These are phyloP conservation scores for Xestoiulus laeticollis DNA, from an alignment of 2,888 invertebrate genomes.

Conservation along the genomic window DNA sequence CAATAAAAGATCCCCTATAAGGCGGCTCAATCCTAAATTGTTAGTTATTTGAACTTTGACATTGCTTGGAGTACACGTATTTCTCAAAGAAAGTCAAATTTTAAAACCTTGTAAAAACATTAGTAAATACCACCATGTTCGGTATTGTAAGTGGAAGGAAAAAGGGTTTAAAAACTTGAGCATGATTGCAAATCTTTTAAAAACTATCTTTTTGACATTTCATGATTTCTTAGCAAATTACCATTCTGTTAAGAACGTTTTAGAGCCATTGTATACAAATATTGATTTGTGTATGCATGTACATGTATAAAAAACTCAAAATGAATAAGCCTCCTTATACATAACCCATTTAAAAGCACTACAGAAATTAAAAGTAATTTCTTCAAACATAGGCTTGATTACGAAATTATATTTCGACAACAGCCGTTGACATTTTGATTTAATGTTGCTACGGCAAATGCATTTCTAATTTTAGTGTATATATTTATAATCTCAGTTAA, in stretches of 20 bases:
- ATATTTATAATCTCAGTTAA: background rate
- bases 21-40: background rate
- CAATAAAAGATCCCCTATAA: background rate
- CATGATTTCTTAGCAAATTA: background rate
- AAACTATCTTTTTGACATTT: background rate
- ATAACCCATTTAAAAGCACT: background rate
- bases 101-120: background rate
- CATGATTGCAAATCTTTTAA: no score
- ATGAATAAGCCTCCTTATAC: no score
- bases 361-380: background rate
- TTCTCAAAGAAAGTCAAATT: background rate
- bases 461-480: constrained; percentile 1
- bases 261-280: no score
- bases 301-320: no score
- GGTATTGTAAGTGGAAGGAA: background rate
- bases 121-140: background rate
- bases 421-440: constrained; percentile 8
- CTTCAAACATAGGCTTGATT: background rate
- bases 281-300: no score
- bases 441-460: background rate
- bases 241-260: background rate
- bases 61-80: background rate
- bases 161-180: background rate
- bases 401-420: background rate
- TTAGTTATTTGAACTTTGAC: background rate